Evolutionary conservation across 2,888 invertebrate species (phyloP).

Genomic region (Carterocephalus palaemon): DNA sequence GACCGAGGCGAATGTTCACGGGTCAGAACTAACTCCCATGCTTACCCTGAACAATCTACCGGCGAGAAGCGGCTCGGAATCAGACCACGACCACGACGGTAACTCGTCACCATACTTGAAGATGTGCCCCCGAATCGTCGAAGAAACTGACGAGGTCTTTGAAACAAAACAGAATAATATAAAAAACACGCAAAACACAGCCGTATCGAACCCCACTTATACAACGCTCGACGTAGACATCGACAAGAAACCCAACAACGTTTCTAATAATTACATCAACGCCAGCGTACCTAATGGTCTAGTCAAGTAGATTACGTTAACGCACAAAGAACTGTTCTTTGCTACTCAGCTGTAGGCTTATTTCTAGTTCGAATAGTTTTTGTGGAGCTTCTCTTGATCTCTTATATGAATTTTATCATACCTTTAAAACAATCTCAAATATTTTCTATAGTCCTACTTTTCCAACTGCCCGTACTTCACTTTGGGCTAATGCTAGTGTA

Average conservation of each 20-base stretch:
- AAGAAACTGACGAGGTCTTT: constrained; percentile 68
- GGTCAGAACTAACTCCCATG: constrained; percentile 77
- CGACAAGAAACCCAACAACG: constrained; percentile 62
- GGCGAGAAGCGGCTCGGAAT: constrained; percentile 62
- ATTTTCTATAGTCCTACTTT: constrained; percentile 9
- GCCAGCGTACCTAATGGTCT: constrained; percentile 59
- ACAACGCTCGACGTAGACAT: constrained; percentile 54
- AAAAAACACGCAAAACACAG: constrained; percentile 53
- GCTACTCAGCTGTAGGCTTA: constrained; percentile 21
- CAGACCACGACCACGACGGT: constrained; percentile 60
- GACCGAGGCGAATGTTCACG: constrained; percentile 49
- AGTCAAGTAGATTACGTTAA: constrained; percentile 58
- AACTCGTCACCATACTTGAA: constrained; percentile 53
- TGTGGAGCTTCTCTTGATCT: constrained; percentile 26
- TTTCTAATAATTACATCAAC: constrained; percentile 58
- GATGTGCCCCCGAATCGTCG: constrained; percentile 58
- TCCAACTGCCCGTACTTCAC: constrained; percentile 1
- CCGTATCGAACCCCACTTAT: constrained; percentile 68
- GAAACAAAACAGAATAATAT: constrained; percentile 53
- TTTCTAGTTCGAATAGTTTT: constrained; percentile 20
- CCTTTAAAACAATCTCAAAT: constrained; percentile 22
- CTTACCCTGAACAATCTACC: constrained; percentile 64
- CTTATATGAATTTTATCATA: constrained; percentile 17
- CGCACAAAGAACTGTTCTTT: constrained; percentile 25
- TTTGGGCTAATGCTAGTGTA: constrained; percentile 7